A percentile compares a stretch with the other conserved stretches of the same genome.
These are phyloP conservation scores for Etia nguti DNA, from an alignment of 2,113 vertebrate species.

Conservation along the genomic window DNA sequence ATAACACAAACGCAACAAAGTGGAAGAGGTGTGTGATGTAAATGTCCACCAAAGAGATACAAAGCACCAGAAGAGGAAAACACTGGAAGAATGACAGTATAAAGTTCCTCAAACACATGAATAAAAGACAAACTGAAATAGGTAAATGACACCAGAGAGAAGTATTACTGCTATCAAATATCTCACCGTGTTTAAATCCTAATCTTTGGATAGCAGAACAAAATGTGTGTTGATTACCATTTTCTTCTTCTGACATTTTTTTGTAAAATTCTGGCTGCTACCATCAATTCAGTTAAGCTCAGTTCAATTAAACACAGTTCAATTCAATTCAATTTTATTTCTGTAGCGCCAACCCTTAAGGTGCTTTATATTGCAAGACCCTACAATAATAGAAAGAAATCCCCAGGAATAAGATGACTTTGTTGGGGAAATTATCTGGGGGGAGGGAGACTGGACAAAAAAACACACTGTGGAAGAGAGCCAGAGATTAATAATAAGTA, in stretches of 20 bases:
- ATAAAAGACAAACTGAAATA: not conserved
- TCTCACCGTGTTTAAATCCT: not conserved
- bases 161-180: not conserved
- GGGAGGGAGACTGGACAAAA: not conserved
- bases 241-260: not conserved
- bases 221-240: not conserved
- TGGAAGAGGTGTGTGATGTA: not conserved
- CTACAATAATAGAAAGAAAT: not conserved
- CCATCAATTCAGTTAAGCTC: not conserved
- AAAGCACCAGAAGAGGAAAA: not conserved
- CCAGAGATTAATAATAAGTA: not conserved
- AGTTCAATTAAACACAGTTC: not conserved
- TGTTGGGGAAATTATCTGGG: not conserved
- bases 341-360: not conserved
- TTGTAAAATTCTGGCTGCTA: not conserved
- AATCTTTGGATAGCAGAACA: not conserved
- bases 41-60: not conserved
- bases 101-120: not conserved
- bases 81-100: not conserved
- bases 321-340: not conserved
- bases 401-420: not conserved
- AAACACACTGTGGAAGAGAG: not conserved
- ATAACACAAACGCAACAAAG: not conserved
- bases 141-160: not conserved
- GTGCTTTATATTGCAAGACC: not conserved